Base-by-base conservation (phyloP, 2,888 invertebrate species). In the Unio pictorum region DNA sequence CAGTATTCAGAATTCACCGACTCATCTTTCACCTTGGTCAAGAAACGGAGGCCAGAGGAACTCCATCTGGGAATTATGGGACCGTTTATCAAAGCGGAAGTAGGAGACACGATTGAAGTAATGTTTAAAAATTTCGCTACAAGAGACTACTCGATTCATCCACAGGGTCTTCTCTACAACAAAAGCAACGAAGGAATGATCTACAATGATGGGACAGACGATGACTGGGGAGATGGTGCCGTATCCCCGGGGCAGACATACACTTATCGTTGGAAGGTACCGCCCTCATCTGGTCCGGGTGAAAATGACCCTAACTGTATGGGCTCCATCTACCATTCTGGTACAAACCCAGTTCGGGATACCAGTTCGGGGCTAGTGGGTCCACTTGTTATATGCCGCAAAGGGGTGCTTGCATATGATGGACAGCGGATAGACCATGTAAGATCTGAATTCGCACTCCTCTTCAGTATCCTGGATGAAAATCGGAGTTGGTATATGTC, bases 1-100 rank as follows among this genome's bases (percentile, higher is more conserved):
- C 62, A 75, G n/a, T 80, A 70, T 69, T 45, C 70, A 17, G 72
- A 75, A 61, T 82, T 79, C 61, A 75, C 73, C 0, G 80, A 81
- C 56, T n/a, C 28, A 45, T 60, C 69, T 20, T 83, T 74, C 68
- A 72, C 55, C 2, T 68, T 17, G 26, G 68, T 58, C 60, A 67
- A 58, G 20, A 0, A 20, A 11, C 45, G 75, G n/a, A 59, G 58
- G 7, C 30, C 65, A 17, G 17, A 55, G 3, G 73, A 75, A 28
- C 18, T 55, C 5, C 78, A 81, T 68, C 72, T 82, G 11, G 82
- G 82, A 58, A 67, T 81, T 3, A 60, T 79, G 0, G 88, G 88
- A 17, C 87, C 88, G 2, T 80, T 82, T 45, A 80, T 88, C n/a
- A 75, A 74, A 61, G 86, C 81, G 7, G 81, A 84, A 75, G 83